Evolutionary conservation across 2,888 invertebrate genomes (phyloP).

Genomic region (Amaurobius ferox): DNA sequence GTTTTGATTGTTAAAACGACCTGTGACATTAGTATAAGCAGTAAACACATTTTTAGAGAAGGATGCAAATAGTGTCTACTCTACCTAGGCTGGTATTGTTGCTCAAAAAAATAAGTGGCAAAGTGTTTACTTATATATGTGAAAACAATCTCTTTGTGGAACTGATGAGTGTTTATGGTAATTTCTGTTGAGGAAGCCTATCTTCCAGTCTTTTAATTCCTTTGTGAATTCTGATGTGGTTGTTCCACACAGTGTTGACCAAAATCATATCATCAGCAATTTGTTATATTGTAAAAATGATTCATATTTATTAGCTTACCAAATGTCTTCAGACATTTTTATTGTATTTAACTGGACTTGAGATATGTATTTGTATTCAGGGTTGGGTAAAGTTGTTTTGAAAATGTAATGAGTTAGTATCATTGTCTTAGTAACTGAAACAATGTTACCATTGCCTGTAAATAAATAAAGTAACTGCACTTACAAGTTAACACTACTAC

Average conservation of each 20-base stretch:
- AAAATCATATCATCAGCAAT: background rate
- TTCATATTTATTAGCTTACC: background rate
- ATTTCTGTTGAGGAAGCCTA: background rate
- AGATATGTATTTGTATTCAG: background rate
- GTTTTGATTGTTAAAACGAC: conserved; percentile 61
- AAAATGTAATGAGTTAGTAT: no score
- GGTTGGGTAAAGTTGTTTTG: background rate
- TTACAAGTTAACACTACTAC: no score
- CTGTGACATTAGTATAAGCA: conserved; percentile 43
- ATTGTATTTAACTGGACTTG: background rate
- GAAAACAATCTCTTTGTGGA: conserved; percentile 53
- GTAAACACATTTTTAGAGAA: conserved; percentile 60
- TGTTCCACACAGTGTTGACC: background rate
- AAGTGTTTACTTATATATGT: conserved; percentile 54
- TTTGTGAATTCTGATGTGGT: background rate
- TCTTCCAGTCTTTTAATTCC: background rate
- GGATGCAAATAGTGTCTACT: conserved; percentile 32
- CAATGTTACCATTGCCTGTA: no score
- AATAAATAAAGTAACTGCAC: no score
- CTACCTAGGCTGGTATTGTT: conserved; percentile 51
- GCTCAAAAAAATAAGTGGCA: conserved; percentile 66
- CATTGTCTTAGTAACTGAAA: no score
- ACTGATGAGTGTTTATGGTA: background rate
- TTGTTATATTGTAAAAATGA: background rate
- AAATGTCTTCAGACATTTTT: background rate